Percentiles rank a stretch among this genome's conserved stretches.
These are phyloP conservation scores for Dendronephthya gigantea DNA, from an alignment of 64 coral and sea anemone species.

Conservation along the genomic window DNA sequence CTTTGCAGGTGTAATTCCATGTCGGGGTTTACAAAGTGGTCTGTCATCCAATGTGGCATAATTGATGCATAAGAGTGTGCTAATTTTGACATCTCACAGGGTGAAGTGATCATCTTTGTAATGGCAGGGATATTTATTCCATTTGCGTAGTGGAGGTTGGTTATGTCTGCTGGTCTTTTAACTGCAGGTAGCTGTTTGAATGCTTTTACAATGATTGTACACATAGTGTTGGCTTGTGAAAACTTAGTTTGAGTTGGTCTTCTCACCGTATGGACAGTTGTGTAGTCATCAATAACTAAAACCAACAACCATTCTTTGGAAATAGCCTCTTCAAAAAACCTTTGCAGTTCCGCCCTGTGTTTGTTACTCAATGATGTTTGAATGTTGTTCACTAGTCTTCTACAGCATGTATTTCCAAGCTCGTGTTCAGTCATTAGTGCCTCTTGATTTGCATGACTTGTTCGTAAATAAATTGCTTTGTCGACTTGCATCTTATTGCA, in stretches of 20 bases:
- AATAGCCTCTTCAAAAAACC: conserved; percentile 27
- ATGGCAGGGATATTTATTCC: conserved; percentile 5
- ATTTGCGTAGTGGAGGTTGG: neutral
- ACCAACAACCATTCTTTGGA: conserved; percentile 32
- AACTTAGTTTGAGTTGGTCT: neutral
- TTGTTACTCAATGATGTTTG: conserved; percentile 7
- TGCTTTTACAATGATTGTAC: conserved; percentile 39
- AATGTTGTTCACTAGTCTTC: conserved; percentile 15
- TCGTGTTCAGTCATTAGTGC: conserved; percentile 4
- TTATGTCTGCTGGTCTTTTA: neutral
- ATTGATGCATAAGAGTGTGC: conserved; percentile 33
- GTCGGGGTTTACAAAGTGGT: conserved; percentile 45
- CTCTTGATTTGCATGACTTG: conserved; percentile 12
- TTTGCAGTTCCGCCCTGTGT: conserved; percentile 18
- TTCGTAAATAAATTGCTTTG: conserved; percentile 14
- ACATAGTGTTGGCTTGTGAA: conserved; percentile 26
- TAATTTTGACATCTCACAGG: conserved; percentile 27
- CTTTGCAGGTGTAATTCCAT: conserved; percentile 30
- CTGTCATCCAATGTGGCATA: conserved; percentile 53
- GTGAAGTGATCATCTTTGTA: conserved; percentile 12
- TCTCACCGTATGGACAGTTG: conserved; percentile 26
- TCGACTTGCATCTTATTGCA: conserved; percentile 43
- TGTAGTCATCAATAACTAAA: conserved; percentile 44
- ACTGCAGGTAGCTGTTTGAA: conserved; percentile 34
- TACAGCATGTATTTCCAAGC: conserved; percentile 17